phyloP scores from a whole-genome alignment of 1,140 invertebrate species.

The Lordiphosa clarofinis region DNA sequence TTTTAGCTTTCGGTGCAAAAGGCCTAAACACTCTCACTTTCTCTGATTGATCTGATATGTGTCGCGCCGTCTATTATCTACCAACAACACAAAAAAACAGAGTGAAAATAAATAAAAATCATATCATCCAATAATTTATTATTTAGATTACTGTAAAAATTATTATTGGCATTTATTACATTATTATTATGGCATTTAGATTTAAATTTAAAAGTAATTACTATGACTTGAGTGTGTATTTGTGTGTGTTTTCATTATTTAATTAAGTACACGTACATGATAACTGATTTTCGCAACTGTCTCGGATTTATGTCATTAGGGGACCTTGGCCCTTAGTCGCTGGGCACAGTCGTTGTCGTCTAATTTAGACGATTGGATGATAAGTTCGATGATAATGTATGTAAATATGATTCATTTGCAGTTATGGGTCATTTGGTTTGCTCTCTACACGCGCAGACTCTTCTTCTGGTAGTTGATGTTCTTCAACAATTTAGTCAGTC shows the following conservation, averaged over 20 bases:
- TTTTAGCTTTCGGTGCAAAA: slow-evolving; percentile 11
- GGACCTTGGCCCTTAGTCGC: neutral
- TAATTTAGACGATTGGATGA: slow-evolving; percentile 74
- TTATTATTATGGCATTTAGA: slow-evolving; percentile 62
- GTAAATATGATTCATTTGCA: slow-evolving; percentile 23
- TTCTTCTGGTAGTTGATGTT: slow-evolving; percentile 31
- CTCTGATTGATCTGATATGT: too few species aligned
- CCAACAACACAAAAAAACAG: neutral
- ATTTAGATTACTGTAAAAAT: slow-evolving; percentile 57
- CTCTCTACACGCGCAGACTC: slow-evolving; percentile 19
- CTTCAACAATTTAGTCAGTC: slow-evolving; percentile 15
- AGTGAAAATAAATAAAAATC: neutral
- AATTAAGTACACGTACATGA: slow-evolving; percentile 3
- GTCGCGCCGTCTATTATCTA: neutral
- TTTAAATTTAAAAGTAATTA: slow-evolving; percentile 71
- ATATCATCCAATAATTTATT: slow-evolving; percentile 46
- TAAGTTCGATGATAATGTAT: slow-evolving; percentile 32
- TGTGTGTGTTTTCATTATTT: slow-evolving; percentile 32
- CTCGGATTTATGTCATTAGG: slow-evolving; percentile 29
- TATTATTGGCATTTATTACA: slow-evolving; percentile 58
- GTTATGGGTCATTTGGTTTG: slow-evolving; percentile 33
- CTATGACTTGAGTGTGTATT: slow-evolving; percentile 69
- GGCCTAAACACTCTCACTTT: neutral
- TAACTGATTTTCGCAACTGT: slow-evolving; percentile 19
- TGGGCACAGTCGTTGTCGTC: slow-evolving; percentile 46